Evolutionary conservation across 2,113 vertebrate species (phyloP).

Genomic region (Poicephalus gulielmi): DNA sequence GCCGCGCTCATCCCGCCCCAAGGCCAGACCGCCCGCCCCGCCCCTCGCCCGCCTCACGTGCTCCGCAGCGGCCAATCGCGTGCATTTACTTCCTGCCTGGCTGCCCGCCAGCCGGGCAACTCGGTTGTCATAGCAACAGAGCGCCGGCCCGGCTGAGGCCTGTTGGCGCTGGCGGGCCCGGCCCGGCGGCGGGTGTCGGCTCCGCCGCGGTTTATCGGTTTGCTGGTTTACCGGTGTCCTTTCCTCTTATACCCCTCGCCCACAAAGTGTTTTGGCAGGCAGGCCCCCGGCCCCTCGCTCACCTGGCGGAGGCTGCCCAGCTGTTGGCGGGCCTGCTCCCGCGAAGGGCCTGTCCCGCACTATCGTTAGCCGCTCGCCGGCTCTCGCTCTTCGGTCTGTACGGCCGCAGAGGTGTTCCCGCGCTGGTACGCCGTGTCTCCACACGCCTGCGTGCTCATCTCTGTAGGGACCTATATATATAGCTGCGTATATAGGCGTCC

Average conservation of each 20-base stretch:
- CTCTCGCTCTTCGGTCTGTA: background rate
- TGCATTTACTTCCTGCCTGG: background rate
- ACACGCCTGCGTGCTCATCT: slow-evolving; percentile 58
- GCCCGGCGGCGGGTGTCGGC: too few species aligned
- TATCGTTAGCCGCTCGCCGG: background rate
- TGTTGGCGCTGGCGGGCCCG: too few species aligned
- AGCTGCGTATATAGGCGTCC: rapidly evolving
- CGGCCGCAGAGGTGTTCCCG: slow-evolving; percentile 8
- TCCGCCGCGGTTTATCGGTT: background rate
- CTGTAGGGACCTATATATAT: background rate
- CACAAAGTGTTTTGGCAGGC: background rate
- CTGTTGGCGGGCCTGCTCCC: background rate
- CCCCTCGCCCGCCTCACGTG: background rate
- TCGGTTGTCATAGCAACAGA: background rate
- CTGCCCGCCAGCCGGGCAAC: background rate
- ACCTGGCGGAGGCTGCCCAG: background rate
- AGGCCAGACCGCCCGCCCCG: background rate
- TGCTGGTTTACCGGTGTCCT: background rate
- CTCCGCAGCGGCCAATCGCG: background rate
- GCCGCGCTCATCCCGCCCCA: slow-evolving; percentile 4
- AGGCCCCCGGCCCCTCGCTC: background rate
- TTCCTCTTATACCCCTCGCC: rapidly evolving
- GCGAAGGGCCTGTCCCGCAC: background rate
- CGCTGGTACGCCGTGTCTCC: slow-evolving; percentile 75
- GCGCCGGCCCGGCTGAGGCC: background rate